Evolutionary conservation across 2,113 vertebrate genomes (phyloP), one percentile per base, ranked within the genome.

Genomic region (Clarias magur): DNA sequence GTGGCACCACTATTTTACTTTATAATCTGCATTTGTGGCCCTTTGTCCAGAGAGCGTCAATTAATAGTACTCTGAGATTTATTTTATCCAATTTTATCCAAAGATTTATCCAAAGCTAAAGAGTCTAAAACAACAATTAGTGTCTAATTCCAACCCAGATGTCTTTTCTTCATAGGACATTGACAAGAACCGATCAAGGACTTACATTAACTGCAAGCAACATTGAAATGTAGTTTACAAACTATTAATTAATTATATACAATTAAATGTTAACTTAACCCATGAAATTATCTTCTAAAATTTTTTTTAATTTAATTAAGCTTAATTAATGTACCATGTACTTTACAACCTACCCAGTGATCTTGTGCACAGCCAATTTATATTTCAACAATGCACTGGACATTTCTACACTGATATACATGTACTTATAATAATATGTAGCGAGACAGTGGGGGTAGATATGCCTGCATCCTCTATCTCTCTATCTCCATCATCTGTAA

Each of bases 21-120:
- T 23, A 7, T 48, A 48, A 59, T 57, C 65, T 59, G 38, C 11
- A 70, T 68, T 53, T 80, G 48, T 75, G 48, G 85, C 10, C 17
- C 27, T 17, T 27, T 62, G 30, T 85, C n/a, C 10, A 12, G 38
- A 7, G 23, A 16, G 16, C 67, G 11, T 65, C 62, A 62, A n/a
- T 48, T 78, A 27, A 17, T 68, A 19, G 5, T 27, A 27, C 63
- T 70, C 27, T 42, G 38, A 79, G 73, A 68, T 80, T 19, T 42
- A 23, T 6, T 70, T 59, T 80, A 56, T n/a, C n/a, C n/a, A n/a
- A n/a, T 67, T 81, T 13, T 57, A 13, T 12, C 27, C 34, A 30
- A 38, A 16, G 63, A 23, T 25, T 2, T 4, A 4, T 48, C 59
- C 25, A 91, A 88, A 13, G 85, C 70, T 88, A 62, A 2, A 60